Base-by-base conservation (phyloP, 2,797 vertebrate genomes). In the Diglossa cyanea region DNA sequence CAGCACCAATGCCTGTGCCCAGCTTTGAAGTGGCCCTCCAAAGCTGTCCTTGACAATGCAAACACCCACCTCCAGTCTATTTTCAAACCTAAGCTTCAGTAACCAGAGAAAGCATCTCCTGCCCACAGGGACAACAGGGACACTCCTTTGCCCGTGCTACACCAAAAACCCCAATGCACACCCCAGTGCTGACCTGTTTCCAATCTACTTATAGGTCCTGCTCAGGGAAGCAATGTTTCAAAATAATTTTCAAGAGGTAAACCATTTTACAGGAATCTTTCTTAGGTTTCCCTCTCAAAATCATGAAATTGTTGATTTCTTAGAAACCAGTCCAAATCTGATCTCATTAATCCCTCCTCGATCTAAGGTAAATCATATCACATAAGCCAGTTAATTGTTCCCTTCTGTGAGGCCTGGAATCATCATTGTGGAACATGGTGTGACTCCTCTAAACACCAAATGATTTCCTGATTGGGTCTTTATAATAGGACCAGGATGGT, bases 351-450 rank as follows among this genome's bases (percentile, higher is more conserved):
- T 68, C 21, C n/a, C 40, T 81, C 62, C 85, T 66, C 72, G 72
- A 75, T 72, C 62, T 77, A 62, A 54, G 44, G 72, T 48, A 96
- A 83, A 72, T 48, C 66, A 63, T 45, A 30, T 5, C 2, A 4
- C 91, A 90, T 73, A 80, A 92, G 45, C n/a, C 55, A 66, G 63
- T 47, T 71, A 71, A 89, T 44, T 86, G 50, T 65, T 74, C 23
- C 26, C 62, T 86, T 75, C 45, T 93, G 54, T 75, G 40, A 80
- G 44, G 31, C 10, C 21, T 80, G 53, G 63, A 53, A 60, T 61
- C 62, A 63, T 67, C 60, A 35, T 55, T 60, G 51, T 10, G 25
- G 48, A 86, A 86, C 54, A 24, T 51, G 74, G 71, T 80, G 45
- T 55, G 47, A 48, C 50, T 78, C 35, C 47, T 86, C 66, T 47